phyloP scores from a whole-genome alignment of 2,888 invertebrate species.

The Drosophila engyochracea region DNA sequence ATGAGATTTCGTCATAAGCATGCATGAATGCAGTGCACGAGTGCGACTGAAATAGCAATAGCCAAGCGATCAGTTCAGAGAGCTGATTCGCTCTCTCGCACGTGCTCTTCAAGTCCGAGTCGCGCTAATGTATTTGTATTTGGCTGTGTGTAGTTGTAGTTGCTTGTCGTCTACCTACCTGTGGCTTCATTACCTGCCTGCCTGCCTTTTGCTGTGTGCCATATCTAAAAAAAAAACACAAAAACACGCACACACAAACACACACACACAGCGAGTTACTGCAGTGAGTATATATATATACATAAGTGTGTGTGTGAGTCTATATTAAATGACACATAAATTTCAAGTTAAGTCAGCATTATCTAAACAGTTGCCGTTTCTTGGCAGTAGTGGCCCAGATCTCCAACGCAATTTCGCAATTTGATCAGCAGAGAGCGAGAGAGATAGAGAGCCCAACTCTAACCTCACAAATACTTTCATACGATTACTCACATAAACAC shows the following conservation, averaged over 20 bases:
- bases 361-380: conserved; percentile 54
- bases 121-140: conserved; percentile 19
- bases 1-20: conserved; percentile 73
- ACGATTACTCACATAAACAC: conserved; percentile 6
- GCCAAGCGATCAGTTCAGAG: conserved; percentile 23
- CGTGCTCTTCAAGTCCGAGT: conserved; percentile 43
- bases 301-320: conserved; percentile 14
- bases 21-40: conserved; percentile 23
- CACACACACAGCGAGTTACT: conserved; percentile 46
- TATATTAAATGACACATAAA: conserved; percentile 70
- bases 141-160: conserved; percentile 37
- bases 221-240: conserved; percentile 45
- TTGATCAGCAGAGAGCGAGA: conserved; percentile 29
- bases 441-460: conserved; percentile 23
- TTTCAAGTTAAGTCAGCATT: conserved; percentile 70
- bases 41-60: conserved; percentile 27
- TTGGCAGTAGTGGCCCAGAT: conserved; percentile 44
- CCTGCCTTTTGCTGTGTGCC: conserved; percentile 50
- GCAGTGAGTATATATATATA: conserved; percentile 9
- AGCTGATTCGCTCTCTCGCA: conserved; percentile 53
- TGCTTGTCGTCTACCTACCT: conserved; percentile 65
- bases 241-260: conserved; percentile 23
- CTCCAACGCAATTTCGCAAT: conserved; percentile 40
- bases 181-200: conserved; percentile 67
- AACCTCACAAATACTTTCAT: conserved; percentile 20